Evolutionary conservation across 2,888 invertebrate species (phyloP).

Genomic region (Pardosa pseudoannulata): DNA sequence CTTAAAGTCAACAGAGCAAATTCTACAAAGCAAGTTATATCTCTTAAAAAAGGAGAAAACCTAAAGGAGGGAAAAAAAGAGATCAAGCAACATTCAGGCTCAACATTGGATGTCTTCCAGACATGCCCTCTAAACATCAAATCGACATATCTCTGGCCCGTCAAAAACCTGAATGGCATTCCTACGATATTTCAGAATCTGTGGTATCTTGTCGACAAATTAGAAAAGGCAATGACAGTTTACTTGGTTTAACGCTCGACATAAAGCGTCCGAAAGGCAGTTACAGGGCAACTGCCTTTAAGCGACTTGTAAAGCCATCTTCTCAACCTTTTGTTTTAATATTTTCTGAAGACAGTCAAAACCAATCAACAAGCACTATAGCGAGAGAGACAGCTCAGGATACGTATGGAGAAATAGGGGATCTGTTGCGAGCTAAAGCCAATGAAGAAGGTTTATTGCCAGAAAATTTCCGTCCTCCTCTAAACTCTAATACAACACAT

Average conservation of each 20-base stretch:
- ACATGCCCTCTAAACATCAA: conserved; percentile 32
- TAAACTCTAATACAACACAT: neutral
- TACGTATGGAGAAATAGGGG: conserved; percentile 6
- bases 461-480: neutral
- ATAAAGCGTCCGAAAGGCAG: conserved; percentile 75
- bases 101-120: conserved; percentile 42
- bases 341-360: conserved; percentile 77
- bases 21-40: conserved; percentile 51
- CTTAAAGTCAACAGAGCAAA: conserved; percentile 45
- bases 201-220: conserved; percentile 75
- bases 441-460: neutral
- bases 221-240: conserved; percentile 73
- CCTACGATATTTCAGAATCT: conserved; percentile 76
- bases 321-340: conserved; percentile 77
- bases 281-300: conserved; percentile 74
- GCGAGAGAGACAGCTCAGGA: neutral
- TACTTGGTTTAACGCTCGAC: conserved; percentile 76
- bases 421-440: conserved; percentile 28
- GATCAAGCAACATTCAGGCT: conserved; percentile 31
- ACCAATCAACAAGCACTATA: conserved; percentile 32
- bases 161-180: conserved; percentile 78
- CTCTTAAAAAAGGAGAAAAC: conserved; percentile 40
- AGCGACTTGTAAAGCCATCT: conserved; percentile 76
- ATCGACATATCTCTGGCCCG: conserved; percentile 37
- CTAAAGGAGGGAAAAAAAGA: conserved; percentile 21